Evolutionary conservation across 1,140 invertebrate species (phyloP).

Genomic region (Idris sp.): DNA sequence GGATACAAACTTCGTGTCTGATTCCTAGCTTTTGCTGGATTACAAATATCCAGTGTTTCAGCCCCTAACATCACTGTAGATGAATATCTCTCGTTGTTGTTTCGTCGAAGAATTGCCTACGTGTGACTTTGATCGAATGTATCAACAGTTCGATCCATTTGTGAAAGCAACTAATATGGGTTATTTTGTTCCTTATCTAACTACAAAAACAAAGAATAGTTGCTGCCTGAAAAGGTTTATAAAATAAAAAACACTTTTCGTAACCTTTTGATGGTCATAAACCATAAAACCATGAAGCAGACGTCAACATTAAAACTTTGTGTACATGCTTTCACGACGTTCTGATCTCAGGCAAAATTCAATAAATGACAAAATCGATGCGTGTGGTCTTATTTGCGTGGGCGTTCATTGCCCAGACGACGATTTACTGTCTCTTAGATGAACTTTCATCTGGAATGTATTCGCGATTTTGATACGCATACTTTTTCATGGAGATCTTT

Average conservation of each 20-base stretch:
- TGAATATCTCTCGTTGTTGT: conserved; percentile 71
- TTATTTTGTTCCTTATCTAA: too few relatives aligned
- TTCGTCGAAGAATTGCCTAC: conserved; percentile 69
- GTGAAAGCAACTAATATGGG: too few relatives aligned
- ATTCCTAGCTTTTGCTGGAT: conserved; percentile 70
- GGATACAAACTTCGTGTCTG: conserved; percentile 64
- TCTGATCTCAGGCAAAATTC: conserved; percentile 71
- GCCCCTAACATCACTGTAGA: conserved; percentile 75
- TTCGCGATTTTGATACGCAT: conserved; percentile 22
- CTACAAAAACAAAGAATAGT: too few relatives aligned
- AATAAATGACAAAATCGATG: conserved; percentile 77
- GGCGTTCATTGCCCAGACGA: conserved; percentile 64
- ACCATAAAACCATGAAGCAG: conserved; percentile 69
- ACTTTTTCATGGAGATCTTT: conserved; percentile 13
- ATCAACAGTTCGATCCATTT: conserved; percentile 44
- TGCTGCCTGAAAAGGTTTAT: too few relatives aligned
- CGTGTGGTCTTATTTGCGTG: conserved; percentile 77
- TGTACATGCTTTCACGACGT: conserved; percentile 70
- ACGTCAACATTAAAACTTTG: conserved; percentile 69
- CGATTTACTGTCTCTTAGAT: conserved; percentile 42
- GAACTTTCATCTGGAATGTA: conserved; percentile 40
- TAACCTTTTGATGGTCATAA: conserved; percentile 69
- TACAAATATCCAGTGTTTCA: conserved; percentile 74
- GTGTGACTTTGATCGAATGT: conserved; percentile 72
- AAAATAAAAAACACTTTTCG: conserved; percentile 54